These are phyloP conservation scores for Hymenochirus boettgeri DNA, from an alignment of 2,113 vertebrate genomes.

Conservation along the genomic window DNA sequence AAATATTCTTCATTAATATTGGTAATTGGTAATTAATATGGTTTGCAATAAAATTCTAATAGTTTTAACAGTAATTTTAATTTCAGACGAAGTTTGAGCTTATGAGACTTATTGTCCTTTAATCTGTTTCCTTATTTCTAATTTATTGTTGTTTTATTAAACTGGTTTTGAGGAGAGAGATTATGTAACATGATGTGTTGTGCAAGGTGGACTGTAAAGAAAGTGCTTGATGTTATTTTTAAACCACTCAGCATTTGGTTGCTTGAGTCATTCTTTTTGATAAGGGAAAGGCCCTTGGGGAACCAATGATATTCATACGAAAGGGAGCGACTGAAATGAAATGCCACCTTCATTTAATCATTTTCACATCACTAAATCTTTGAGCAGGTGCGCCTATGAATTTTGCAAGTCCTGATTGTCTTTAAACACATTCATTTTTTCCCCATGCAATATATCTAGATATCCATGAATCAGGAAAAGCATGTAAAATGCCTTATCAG, in stretches of 20 bases:
- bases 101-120: too few species aligned
- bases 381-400: slow-evolving; percentile 31
- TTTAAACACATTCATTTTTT: slow-evolving; percentile 21
- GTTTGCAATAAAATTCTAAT: too few species aligned
- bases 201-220: slow-evolving; percentile 11
- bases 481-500: slow-evolving; percentile 14
- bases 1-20: too few species aligned
- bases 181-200: slow-evolving; percentile 19
- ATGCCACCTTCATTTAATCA: slow-evolving; percentile 40
- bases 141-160: too few species aligned
- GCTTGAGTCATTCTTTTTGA: slow-evolving; percentile 39
- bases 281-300: slow-evolving; percentile 22
- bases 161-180: background rate
- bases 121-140: too few species aligned
- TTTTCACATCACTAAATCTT: slow-evolving; percentile 20
- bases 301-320: slow-evolving; percentile 31
- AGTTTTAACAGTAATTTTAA: background rate
- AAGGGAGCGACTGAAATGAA: slow-evolving; percentile 29
- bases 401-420: slow-evolving; percentile 31
- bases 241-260: slow-evolving; percentile 27
- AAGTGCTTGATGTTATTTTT: slow-evolving; percentile 29
- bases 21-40: background rate
- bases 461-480: slow-evolving; percentile 10
- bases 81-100: background rate
- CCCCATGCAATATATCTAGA: background rate